phyloP scores from a whole-genome alignment of 2,113 vertebrate species.

The Toxostoma redivivum region DNA sequence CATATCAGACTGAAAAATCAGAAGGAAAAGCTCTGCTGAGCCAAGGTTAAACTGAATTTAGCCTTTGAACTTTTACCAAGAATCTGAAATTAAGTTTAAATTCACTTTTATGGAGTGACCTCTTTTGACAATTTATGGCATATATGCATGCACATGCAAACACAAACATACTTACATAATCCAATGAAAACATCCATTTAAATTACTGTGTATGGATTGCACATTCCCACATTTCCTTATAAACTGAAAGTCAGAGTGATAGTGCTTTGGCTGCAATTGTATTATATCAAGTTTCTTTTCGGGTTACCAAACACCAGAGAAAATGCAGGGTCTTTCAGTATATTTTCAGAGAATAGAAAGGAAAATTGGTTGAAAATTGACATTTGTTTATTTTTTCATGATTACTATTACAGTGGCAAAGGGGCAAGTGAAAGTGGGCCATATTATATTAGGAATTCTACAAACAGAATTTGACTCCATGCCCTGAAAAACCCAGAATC shows the following conservation, averaged over 20 bases:
- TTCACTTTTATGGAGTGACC: slow-evolving; percentile 40
- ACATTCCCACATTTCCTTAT: slow-evolving; percentile 1
- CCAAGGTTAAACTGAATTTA: slow-evolving; percentile 62
- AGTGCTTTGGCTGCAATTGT: background rate
- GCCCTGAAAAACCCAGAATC: background rate
- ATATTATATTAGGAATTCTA: background rate
- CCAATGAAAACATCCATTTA: slow-evolving; percentile 38
- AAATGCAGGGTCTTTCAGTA: background rate
- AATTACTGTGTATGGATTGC: background rate
- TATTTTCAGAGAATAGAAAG: background rate
- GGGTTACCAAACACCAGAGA: background rate
- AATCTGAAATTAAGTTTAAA: slow-evolving; percentile 56
- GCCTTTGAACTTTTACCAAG: slow-evolving; percentile 56
- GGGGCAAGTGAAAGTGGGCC: background rate
- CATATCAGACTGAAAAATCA: slow-evolving; percentile 49
- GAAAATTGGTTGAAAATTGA: background rate
- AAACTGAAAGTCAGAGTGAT: background rate
- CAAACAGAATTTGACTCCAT: background rate
- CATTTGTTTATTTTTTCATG: background rate
- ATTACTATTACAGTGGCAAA: background rate
- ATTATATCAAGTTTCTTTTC: slow-evolving; percentile 1
- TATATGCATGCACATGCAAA: background rate
- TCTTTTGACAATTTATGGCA: slow-evolving; percentile 30
- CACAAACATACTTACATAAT: slow-evolving; percentile 46
- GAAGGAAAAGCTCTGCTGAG: slow-evolving; percentile 11